Evolutionary conservation across 2,113 vertebrate genomes (phyloP).

Genomic region (Peromyscus maniculatus): DNA sequence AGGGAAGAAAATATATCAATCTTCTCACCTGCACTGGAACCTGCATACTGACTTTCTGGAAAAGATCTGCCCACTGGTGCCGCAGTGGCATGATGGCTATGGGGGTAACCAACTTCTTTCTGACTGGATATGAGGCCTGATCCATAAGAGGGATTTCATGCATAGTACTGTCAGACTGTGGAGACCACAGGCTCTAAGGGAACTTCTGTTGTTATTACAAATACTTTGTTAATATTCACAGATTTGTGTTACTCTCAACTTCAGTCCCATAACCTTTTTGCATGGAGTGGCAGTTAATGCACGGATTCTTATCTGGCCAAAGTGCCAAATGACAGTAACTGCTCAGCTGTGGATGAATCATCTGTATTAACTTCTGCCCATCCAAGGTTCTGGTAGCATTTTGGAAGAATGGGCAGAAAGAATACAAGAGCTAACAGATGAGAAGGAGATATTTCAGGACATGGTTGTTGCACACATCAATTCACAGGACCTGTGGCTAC

Average conservation of each 20-base stretch:
- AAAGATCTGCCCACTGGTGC: not conserved
- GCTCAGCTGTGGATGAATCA: not conserved
- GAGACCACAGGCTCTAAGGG: not conserved
- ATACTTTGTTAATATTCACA: not conserved
- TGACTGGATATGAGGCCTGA: not conserved
- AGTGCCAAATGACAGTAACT: not conserved
- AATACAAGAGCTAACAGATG: not conserved
- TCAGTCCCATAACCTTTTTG: not conserved
- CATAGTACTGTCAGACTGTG: not conserved
- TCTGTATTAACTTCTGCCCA: not conserved
- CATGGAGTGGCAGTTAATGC: not conserved
- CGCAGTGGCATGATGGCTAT: not conserved
- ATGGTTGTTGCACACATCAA: not conserved
- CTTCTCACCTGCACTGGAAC: not conserved
- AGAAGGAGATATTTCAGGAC: not conserved
- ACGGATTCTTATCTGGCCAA: not conserved
- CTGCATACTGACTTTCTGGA: not conserved
- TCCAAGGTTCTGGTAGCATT: not conserved
- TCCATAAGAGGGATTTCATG: not conserved
- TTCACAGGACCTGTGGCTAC: not conserved
- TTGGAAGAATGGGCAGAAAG: not conserved
- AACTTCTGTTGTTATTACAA: not conserved
- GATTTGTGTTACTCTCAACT: not conserved
- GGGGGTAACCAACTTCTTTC: not conserved
- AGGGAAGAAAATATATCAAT: not conserved